Evolutionary conservation across 2,888 invertebrate genomes (phyloP), one percentile per base, ranked within the genome.

Genomic region (Drosophila stalkeri): DNA sequence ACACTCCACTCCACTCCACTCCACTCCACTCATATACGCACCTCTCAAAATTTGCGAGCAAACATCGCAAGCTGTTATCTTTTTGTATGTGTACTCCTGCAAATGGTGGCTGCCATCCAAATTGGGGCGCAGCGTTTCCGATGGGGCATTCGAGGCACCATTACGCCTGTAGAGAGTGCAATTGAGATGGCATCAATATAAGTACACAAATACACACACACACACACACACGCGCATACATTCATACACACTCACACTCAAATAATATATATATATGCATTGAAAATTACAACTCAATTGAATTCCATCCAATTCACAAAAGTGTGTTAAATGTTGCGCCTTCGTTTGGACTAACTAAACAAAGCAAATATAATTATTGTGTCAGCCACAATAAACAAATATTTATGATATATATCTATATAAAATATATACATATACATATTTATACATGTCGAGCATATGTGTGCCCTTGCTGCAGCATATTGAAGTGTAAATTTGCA

Each of bases 61-160:
- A 82, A 97, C 96, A 93, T 98, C 98, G 93, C 98, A 98, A 35
- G 98, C 98, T 52, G 98, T 98, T 89, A 98, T 98, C 94, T 98
- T 98, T 94, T 98, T 97, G 93, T 98, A 98, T 39, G 98, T 98
- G 93, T 98, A 97, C 93, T 98, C 98, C 93, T 97, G 97, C 94
- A 98, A 97, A 92, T 96, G 96, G 93, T 98, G 98, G 77, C 92
- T 93, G 80, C 93, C 93, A 77, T 92, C 92, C 80, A 93, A 89
- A 59, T 92, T 93, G 80, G 91, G 92, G 74, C 93, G 92, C 81
- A 93, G 84, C 67, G 92, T 85, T 84, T 93, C 93, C 68, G 92
- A 86, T 66, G 92, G 91, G 65, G 92, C 87, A 75, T 96, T 95
- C 78, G 95, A 94, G 61, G 95, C 95, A 78, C 96, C 96, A 93